These are phyloP conservation scores for Epizoanthus ramosus DNA, from an alignment of 92 coral and sea anemone species.

Conservation along the genomic window DNA sequence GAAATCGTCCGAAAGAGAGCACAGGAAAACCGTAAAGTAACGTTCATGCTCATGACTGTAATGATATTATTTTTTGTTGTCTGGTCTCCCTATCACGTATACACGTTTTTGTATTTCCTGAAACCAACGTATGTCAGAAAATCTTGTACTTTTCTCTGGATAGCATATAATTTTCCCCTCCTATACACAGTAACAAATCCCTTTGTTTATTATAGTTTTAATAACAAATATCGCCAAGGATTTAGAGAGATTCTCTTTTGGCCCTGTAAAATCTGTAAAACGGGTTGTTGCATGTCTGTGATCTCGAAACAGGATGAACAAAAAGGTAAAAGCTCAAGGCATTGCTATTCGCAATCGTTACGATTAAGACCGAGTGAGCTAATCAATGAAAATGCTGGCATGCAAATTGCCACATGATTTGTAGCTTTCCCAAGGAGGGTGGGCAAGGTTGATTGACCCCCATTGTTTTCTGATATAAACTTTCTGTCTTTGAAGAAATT, in stretches of 20 bases:
- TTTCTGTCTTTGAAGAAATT: too few species aligned
- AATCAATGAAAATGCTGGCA: too few species aligned
- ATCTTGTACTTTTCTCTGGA: slow-evolving; percentile 26
- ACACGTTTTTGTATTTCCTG: slow-evolving; percentile 19
- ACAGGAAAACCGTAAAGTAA: slow-evolving; percentile 17
- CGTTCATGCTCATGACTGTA: slow-evolving; percentile 27
- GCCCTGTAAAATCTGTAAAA: neutral
- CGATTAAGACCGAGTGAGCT: too few species aligned
- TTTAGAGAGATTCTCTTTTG: slow-evolving; percentile 3
- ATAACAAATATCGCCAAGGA: slow-evolving; percentile 32
- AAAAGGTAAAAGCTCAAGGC: too few species aligned
- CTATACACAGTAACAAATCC: slow-evolving; percentile 30
- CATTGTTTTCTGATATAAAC: too few species aligned
- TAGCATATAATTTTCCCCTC: slow-evolving; percentile 21
- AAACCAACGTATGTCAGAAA: slow-evolving; percentile 12
- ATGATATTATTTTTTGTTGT: slow-evolving; percentile 12
- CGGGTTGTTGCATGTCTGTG: too few species aligned
- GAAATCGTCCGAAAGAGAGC: slow-evolving; percentile 24
- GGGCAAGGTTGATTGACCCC: too few species aligned
- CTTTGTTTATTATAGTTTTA: slow-evolving; percentile 25
- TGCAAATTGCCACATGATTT: too few species aligned
- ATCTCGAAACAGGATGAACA: too few species aligned
- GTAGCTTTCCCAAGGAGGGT: too few species aligned
- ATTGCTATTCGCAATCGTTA: too few species aligned
- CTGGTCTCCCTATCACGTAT: slow-evolving; percentile 38